These are phyloP conservation scores for Ctenicera cuprea DNA, from an alignment of 2,888 invertebrate genomes.

Conservation along the genomic window DNA sequence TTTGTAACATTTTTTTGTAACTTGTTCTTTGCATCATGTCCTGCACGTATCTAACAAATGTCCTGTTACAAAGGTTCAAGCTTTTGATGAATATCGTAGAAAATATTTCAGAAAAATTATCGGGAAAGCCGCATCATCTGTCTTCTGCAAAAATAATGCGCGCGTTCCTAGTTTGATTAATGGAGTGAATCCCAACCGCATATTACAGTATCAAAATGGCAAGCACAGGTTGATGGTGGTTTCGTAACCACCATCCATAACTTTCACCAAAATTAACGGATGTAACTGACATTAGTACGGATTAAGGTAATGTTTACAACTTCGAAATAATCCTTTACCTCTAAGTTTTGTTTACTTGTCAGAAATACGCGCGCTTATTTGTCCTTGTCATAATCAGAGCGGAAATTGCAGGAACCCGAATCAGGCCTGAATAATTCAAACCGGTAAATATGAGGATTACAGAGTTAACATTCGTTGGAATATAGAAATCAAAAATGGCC, in stretches of 20 bases:
- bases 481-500: not conserved
- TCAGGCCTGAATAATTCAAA: conserved; percentile 14
- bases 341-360: conserved; percentile 23
- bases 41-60: not conserved
- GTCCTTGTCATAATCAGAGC: conserved; percentile 19
- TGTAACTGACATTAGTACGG: conserved; percentile 36
- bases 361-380: conserved; percentile 6
- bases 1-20: not conserved
- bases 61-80: not conserved
- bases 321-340: conserved; percentile 20
- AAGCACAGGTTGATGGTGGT: conserved; percentile 24
- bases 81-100: conserved; percentile 11
- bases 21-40: too few species aligned
- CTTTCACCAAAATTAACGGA: conserved; percentile 33
- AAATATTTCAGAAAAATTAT: conserved; percentile 42
- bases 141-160: conserved; percentile 37
- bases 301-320: conserved; percentile 31
- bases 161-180: conserved; percentile 35
- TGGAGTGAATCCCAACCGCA: conserved; percentile 34
- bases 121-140: conserved; percentile 28
- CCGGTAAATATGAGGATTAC: not conserved
- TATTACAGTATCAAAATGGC: conserved; percentile 34
- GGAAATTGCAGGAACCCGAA: conserved; percentile 15
- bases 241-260: conserved; percentile 22
- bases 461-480: not conserved